Evolutionary conservation across 1,140 invertebrate species (phyloP), one percentile per base, ranked within the genome.

Genomic region (Diorhabda elongata): DNA sequence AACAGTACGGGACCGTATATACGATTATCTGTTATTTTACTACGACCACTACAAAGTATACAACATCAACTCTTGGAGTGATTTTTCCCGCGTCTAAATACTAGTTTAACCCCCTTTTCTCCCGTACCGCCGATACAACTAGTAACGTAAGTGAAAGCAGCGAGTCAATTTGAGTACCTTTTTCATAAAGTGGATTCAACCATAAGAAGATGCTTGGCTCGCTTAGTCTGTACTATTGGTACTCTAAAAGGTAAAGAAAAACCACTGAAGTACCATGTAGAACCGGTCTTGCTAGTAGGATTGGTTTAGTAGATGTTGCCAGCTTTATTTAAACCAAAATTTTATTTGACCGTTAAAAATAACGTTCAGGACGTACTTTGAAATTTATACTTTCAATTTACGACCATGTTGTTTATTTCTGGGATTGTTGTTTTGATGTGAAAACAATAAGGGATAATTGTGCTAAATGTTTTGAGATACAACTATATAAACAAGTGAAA

Each of bases 41-140:
- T 52, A 52, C 47, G 47, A 52, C 6, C n/a, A 52, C 47, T 52
- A 52, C 47, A 52, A 52, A 52, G 47, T 52, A 52, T 52, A 52
- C 47, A 52, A n/a, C 47, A 52, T 52, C 47, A 52, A 6, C 47
- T 8, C 6, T 52, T 52, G 47, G 47, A 6, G 47, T 6, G 47
- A 52, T 52, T 52, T 52, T 52, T 52, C 47, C 47, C 47, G 47
- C 47, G 47, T 52, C 47, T 52, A 52, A n/a, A 3, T 52, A 52
- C 47, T 8, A 52, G 6, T 52, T 8, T n/a, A 3, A 8, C 6
- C 47, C 47, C 47, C 47, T 52, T 52, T 52, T 3, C 47, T n/a
- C n/a, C 0, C 47, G 4, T 3, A 8, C 47, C 26, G 1, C 26
- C 47, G 9, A 2, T 52, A 52, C 47, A 2, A 52, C 47, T 52